Evolutionary conservation across 2,113 vertebrate genomes (phyloP), one percentile per base, ranked within the genome.

Genomic region (Cricetomys ansorgei): DNA sequence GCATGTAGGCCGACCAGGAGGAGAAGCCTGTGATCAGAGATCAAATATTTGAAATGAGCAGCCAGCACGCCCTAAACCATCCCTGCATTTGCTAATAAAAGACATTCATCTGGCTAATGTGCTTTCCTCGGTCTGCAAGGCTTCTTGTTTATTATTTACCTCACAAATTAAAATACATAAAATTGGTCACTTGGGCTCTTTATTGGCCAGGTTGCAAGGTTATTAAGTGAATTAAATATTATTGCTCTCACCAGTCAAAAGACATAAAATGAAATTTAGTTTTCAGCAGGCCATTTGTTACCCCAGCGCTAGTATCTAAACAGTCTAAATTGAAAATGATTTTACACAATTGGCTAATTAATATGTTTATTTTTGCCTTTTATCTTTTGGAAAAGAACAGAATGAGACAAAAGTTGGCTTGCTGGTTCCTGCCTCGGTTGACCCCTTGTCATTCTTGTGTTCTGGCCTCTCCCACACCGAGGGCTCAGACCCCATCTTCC

Each of bases 111-210:
- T 97, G 92, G 83, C 67, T 96, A 97, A 97, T 97, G 96, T 40
- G 92, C 67, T 94, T 87, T 92, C 88, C 96, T 87, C 92, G 79
- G 94, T 94, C 96, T 92, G 94, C 79, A 91, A 89, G 89, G 92
- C 75, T 97, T 95, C 97, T 97, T 97, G 96, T 97, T 97, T 97
- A 98, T 98, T 97, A 97, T 98, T 98, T 97, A 98, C 97, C 95
- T 97, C 97, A 93, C 97, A 97, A 98, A 98, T 98, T 98, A 97
- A 98, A 98, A 97, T 93, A 97, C 89, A 93, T 94, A 97, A 97
- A 97, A 97, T 92, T 40, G 97, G 97, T 96, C 97, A 97, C 97
- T 97, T 94, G 97, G 97, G 97, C 92, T 96, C 88, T 95, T 91
- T 92, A 91, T 96, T 97, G 97, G 97, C 97, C 96, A 97, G 97